Evolutionary conservation across 2,888 invertebrate genomes (phyloP).

Genomic region (Quadroppia sp.): DNA sequence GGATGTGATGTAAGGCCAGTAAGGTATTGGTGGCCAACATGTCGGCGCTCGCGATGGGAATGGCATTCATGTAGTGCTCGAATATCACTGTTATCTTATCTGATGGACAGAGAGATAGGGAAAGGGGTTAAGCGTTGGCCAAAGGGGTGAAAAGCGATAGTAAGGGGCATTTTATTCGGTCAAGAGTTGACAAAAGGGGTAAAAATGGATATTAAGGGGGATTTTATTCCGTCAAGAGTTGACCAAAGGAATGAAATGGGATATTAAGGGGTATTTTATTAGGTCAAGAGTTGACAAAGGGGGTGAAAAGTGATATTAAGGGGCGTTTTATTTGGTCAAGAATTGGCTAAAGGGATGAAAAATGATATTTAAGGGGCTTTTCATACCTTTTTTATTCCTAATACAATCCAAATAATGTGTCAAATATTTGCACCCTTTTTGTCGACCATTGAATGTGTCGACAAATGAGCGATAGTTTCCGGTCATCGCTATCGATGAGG

Average conservation of each 20-base stretch:
- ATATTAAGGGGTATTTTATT: no score
- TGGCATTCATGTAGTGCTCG: constrained; percentile 40
- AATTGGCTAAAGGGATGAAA: not conserved
- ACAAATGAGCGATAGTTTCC: constrained; percentile 44
- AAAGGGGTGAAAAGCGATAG: no score
- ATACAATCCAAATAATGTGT: constrained; percentile 55
- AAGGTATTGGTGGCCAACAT: constrained; percentile 35
- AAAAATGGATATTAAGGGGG: no score
- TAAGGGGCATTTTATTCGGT: no score
- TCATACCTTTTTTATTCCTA: constrained; percentile 54
- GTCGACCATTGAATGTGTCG: constrained; percentile 48
- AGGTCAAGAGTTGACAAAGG: not conserved
- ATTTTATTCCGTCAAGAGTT: no score
- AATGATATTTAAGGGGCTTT: no score
- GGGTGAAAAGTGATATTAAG: no score
- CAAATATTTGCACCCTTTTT: constrained; percentile 49
- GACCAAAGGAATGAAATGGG: no score
- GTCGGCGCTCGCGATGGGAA: constrained; percentile 14
- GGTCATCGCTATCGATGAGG: constrained; percentile 48
- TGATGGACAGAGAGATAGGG: not conserved
- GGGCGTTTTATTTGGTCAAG: not conserved
- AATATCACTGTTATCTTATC: constrained; percentile 43
- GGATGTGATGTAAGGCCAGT: constrained; percentile 41
- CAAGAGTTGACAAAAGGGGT: no score
- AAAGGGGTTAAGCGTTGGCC: not conserved